A percentile compares a stretch with the other conserved stretches of the same genome.
phyloP scores from a whole-genome alignment of 2,113 vertebrate genomes.

The Phaetusa simplex region DNA sequence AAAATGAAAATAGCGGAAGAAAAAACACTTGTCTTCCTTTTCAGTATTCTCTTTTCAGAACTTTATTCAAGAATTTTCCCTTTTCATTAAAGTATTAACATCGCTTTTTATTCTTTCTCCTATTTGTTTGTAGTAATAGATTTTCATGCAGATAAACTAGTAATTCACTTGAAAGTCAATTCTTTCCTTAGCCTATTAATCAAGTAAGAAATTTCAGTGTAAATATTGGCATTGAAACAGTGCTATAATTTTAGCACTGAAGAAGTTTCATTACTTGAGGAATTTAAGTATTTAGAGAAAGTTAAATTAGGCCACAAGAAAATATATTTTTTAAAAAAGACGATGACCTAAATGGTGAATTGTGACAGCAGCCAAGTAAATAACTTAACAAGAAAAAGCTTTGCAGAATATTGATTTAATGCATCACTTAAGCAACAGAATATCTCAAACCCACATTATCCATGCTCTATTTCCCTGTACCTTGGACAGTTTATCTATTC shows the following conservation, averaged over 20 bases:
- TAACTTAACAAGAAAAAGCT: constrained; percentile 88
- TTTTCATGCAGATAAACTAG: background rate
- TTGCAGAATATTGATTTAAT: constrained; percentile 95
- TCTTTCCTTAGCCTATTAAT: background rate
- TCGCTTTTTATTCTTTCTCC: background rate
- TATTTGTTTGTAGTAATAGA: background rate
- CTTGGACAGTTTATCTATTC: constrained; percentile 82
- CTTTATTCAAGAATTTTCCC: background rate
- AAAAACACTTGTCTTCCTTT: background rate
- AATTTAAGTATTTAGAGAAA: constrained; percentile 32
- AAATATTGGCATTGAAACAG: background rate
- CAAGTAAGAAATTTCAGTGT: background rate
- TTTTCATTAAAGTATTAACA: background rate
- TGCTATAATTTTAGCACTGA: background rate
- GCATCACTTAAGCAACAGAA: constrained; percentile 85
- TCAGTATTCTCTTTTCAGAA: background rate
- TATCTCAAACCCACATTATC: constrained; percentile 86
- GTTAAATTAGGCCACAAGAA: constrained; percentile 63
- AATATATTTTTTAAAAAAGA: constrained; percentile 77
- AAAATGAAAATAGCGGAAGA: background rate
- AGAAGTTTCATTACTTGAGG: background rate
- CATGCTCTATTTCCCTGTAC: constrained; percentile 91
- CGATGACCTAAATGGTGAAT: constrained; percentile 81
- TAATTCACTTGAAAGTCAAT: background rate
- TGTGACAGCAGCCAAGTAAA: constrained; percentile 89